phyloP scores from a whole-genome alignment of 2,113 vertebrate species.

The Ceuthmochares aereus region DNA sequence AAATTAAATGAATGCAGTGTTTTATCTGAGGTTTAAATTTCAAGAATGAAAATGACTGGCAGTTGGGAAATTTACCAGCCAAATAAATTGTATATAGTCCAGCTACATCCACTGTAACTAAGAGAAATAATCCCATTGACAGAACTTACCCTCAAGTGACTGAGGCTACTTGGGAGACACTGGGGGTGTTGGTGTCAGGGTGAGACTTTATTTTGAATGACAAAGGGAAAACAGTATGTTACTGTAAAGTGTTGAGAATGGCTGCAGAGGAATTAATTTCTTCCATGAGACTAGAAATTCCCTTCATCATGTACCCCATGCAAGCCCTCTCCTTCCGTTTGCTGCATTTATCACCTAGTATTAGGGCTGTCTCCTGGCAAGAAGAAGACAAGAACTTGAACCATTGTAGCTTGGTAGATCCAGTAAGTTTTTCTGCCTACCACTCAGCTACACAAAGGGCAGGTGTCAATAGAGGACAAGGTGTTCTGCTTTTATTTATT shows the following conservation, averaged over 20 bases:
- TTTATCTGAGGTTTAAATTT: background rate
- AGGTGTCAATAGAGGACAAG: fast-evolving
- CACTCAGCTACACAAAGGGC: background rate
- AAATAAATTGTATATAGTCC: constrained; percentile 22
- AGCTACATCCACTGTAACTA: background rate
- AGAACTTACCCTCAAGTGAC: background rate
- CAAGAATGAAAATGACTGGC: background rate
- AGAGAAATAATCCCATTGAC: background rate
- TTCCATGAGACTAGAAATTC: background rate
- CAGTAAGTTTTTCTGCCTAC: background rate
- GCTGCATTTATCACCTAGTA: fast-evolving
- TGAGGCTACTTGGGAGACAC: background rate
- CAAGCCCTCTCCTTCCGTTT: background rate
- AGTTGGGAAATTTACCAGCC: background rate
- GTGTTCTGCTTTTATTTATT: background rate
- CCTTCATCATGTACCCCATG: background rate
- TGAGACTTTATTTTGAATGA: background rate
- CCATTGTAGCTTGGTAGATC: background rate
- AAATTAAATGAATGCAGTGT: background rate
- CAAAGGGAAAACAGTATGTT: background rate
- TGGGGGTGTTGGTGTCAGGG: background rate
- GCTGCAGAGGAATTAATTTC: background rate
- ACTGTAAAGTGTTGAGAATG: background rate
- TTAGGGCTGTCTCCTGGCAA: background rate
- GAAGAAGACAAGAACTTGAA: background rate